Base-by-base conservation (phyloP, 2,888 invertebrate species). In the Nebria salina region DNA sequence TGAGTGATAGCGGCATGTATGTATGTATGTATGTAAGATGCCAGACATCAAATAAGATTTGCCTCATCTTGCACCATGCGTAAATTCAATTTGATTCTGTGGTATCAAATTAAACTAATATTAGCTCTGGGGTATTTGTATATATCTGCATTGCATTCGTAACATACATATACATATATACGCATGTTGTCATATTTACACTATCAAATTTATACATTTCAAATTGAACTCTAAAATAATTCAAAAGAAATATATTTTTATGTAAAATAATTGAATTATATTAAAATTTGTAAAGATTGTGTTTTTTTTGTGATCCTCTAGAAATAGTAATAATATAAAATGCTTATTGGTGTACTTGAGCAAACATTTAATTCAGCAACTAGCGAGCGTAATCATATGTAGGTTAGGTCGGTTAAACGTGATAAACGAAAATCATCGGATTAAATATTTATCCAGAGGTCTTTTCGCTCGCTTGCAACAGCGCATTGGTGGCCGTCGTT, bases 391-490 rank as follows among this genome's bases (percentile, higher is more conserved):
- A 8, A 54, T 11, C 54, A 54, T 54, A 54, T 34, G 34, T 54
- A 54, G 54, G 54, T 54, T 54, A 54, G 13, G 54, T 54, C 54
- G 13, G 54, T 54, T 11, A 54, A 70, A 70, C 34, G 68, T 75
- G 74, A 79, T 79, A 68, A 79, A 78, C 79, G 79, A 74, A 79
- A 74, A 79, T 79, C 79, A 66, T 74, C 79, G 75, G 66, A 74
- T 79, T 79, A 79, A 79, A 79, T 79, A 79, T 79, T 79, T 79
- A 79, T 79, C 66, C 54, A 75, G 79, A 42, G 73, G 73, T 68
- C 68, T 25, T 68, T 25, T 68, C 68, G 15, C n/a, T 15, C 68
- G 5, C 2, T 15, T 13, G 68, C 70, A 13, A 13, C 6, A 11
- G 11, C 70, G 26, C 26, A 5, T 20, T 70, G 20, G 25, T 20